phyloP scores from a whole-genome alignment of 2,888 invertebrate species.

The Microctonus hyperodae region DNA sequence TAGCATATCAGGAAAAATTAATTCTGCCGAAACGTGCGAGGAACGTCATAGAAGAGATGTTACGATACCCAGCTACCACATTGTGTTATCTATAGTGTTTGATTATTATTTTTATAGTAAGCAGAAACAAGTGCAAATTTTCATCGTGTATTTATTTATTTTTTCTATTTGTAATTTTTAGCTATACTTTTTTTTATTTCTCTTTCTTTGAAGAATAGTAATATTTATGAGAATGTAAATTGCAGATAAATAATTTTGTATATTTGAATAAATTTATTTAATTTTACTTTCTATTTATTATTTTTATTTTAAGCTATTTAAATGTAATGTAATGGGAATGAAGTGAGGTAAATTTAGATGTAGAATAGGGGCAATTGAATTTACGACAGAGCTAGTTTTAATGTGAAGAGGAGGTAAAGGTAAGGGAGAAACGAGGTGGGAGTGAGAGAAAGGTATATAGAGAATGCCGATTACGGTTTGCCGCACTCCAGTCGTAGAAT shows the following conservation, averaged over 20 bases:
- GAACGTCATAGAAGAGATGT: conserved; percentile 11
- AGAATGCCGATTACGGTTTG: conserved; percentile 39
- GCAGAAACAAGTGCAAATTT: conserved; percentile 16
- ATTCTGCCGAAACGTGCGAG: conserved; percentile 4
- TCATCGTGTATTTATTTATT: no score
- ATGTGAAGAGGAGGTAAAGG: conserved; percentile 17
- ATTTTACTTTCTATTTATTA: background rate
- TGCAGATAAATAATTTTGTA: background rate
- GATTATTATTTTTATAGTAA: conserved; percentile 20
- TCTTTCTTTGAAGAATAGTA: no score
- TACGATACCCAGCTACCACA: conserved; percentile 13
- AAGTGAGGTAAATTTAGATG: conserved; percentile 2
- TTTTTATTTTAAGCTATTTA: background rate
- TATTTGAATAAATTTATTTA: background rate
- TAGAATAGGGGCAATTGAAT: conserved; percentile 4
- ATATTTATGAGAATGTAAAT: no score
- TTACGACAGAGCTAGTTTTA: conserved; percentile 8
- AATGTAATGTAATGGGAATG: background rate
- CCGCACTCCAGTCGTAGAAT: conserved; percentile 37
- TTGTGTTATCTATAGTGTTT: conserved; percentile 13
- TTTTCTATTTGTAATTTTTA: no score
- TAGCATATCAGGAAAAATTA: background rate
- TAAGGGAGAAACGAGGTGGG: conserved; percentile 22
- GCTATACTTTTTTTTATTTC: no score
- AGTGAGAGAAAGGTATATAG: conserved; percentile 5